phyloP scores from a whole-genome alignment of 2,888 invertebrate genomes.

The Hyposoter dolosus region DNA sequence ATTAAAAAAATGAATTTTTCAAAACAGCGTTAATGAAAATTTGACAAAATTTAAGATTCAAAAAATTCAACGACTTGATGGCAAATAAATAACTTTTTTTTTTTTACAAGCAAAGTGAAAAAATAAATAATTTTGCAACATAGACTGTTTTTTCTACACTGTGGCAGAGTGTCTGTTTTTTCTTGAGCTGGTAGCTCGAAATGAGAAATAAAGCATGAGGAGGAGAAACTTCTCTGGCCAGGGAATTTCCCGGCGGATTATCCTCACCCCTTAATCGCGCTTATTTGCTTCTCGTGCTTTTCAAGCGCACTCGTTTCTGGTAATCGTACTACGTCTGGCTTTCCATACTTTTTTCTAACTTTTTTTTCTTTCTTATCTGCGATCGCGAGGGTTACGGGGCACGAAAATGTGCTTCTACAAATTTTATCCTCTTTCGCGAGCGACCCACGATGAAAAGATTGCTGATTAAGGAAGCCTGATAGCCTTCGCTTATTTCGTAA shows the following conservation, averaged over 20 bases:
- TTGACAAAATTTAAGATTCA: neutral
- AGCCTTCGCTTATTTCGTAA: constrained; percentile 26
- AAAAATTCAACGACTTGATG: neutral
- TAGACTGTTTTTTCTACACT: neutral
- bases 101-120: neutral
- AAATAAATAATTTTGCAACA: neutral
- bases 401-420: constrained; percentile 44
- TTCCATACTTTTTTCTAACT: constrained; percentile 19
- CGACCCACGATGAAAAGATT: constrained; percentile 35
- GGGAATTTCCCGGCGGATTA: constrained; percentile 44
- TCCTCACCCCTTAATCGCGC: constrained; percentile 55
- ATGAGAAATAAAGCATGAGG: constrained; percentile 30
- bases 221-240: constrained; percentile 9
- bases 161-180: constrained; percentile 19
- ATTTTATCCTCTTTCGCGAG: constrained; percentile 49
- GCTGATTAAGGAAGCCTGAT: constrained; percentile 23
- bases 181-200: neutral
- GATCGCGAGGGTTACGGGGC: constrained; percentile 33
- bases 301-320: constrained; percentile 51
- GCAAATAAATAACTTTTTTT: neutral
- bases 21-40: neutral
- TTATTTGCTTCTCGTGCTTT: constrained; percentile 52
- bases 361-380: constrained; percentile 30
- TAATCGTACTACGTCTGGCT: constrained; percentile 27
- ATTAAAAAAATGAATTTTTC: neutral